phyloP scores from a whole-genome alignment of 2,888 invertebrate genomes.

The Platerodrilus igneus region DNA sequence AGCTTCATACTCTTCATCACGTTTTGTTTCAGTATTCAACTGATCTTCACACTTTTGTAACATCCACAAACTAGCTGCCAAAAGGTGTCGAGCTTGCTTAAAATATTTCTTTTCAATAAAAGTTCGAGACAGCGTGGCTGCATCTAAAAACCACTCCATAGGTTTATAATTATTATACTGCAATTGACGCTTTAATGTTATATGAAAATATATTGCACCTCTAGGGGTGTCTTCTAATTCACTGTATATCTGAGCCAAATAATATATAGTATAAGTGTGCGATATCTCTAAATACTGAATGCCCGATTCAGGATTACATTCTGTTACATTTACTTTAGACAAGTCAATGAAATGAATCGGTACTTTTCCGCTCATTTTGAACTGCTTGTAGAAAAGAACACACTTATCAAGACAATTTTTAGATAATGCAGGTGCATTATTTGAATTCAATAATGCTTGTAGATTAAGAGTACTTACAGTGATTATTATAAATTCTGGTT shows the following conservation, averaged over 20 bases:
- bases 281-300: constrained; percentile 64
- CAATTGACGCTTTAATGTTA: constrained; percentile 76
- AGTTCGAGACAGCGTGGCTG: constrained; percentile 86
- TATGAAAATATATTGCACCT: constrained; percentile 82
- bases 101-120: constrained; percentile 76
- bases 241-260: constrained; percentile 81
- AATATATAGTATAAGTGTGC: constrained; percentile 81
- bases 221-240: constrained; percentile 67
- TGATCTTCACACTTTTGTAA: constrained; percentile 60
- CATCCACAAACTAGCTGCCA: constrained; percentile 72
- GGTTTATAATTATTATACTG: constrained; percentile 71
- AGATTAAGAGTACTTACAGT: constrained; percentile 73
- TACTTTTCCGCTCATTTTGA: constrained; percentile 53
- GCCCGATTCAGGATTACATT: constrained; percentile 51
- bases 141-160: constrained; percentile 87
- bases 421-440: constrained; percentile 63
- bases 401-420: constrained; percentile 63
- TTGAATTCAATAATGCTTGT: constrained; percentile 75
- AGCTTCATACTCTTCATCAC: constrained; percentile 49
- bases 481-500: constrained; percentile 60
- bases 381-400: constrained; percentile 61
- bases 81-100: constrained; percentile 75
- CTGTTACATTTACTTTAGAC: constrained; percentile 51
- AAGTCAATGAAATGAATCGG: constrained; percentile 59
- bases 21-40: constrained; percentile 48